Base-by-base conservation (phyloP, 2,888 invertebrate species). In the Chymomyza procnemis region DNA sequence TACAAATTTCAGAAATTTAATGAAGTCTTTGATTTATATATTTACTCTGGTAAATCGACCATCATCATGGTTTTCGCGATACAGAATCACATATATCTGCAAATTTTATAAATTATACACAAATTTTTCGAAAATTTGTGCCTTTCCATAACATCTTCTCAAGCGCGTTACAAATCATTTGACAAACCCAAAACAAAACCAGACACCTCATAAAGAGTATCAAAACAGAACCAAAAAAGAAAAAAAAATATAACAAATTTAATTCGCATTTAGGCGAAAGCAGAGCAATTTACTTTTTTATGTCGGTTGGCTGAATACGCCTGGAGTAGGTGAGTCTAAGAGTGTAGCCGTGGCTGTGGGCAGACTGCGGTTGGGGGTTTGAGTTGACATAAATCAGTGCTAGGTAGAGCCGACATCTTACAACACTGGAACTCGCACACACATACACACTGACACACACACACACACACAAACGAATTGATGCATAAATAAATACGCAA, bases 371-470 rank as follows among this genome's bases (percentile, higher is more conserved):
- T 50, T 50, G 18, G 4, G 54, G 26, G 26, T 30, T 54, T 18
- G 18, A 14, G 83, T 80, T 67, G 84, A 80, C 85, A 82, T 85
- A 82, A 82, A 82, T 82, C 81, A 82, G 80, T 56, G 80, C 84
- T 70, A 75, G 26, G 26, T 30, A 56, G 30, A 4, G 6, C 16
- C 2, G 16, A n/a, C 18, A n/a, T 16, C 50, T 41, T 18, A 50
- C 50, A 50, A 50, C n/a, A 50, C 34, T 41, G 9, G 34, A 9
- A 34, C 34, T 2, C 34, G 9, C 34, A 1, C 34, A 41, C 34
- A 41, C 34, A 41, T 12, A 41, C 34, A 41, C 12, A 41, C 0
- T 12, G 12, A 41, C 6, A 41, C 34, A 41, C 34, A 41, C 34
- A 5, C 34, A 41, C 34, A 41, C 6, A 19, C 18, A 50, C 50